Evolutionary conservation across 2,113 vertebrate species (phyloP).

Genomic region (Crotalus helleri): DNA sequence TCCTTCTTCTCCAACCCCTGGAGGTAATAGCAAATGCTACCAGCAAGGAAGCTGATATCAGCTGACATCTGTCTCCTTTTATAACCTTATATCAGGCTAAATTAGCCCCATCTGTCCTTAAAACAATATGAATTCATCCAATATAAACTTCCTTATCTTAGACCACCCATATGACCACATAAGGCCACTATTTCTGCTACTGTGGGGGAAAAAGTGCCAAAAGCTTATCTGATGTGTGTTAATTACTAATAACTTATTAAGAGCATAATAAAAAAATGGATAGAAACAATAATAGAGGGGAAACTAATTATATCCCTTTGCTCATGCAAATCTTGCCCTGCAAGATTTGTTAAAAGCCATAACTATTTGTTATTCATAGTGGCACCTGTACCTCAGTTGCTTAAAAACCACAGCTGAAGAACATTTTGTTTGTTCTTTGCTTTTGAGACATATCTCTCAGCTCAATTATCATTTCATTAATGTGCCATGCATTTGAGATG

Average conservation of each 20-base stretch:
- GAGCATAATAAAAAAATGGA: neutral
- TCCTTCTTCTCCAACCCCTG: neutral
- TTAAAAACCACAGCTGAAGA: constrained; percentile 7
- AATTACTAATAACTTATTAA: neutral
- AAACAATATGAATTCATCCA: neutral
- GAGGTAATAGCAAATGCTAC: neutral
- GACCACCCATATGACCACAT: neutral
- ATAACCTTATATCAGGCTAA: neutral
- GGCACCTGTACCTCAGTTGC: neutral
- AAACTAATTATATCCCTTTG: neutral
- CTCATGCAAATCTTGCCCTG: neutral
- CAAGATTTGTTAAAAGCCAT: neutral
- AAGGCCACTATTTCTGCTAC: neutral
- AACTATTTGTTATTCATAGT: neutral
- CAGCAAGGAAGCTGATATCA: neutral
- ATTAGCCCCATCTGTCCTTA: neutral
- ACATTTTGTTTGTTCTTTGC: constrained; percentile 37
- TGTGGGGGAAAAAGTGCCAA: neutral
- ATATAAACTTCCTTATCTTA: neutral
- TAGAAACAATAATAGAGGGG: neutral
- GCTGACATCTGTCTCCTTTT: neutral
- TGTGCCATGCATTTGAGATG: constrained; percentile 23
- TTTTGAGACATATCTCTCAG: constrained; percentile 42
- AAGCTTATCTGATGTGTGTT: neutral
- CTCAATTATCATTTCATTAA: constrained; percentile 44